Percentiles rank a stretch among this genome's conserved stretches.
Conservation (phyloP, 1,140 invertebrate species). For the Stenopsyche tienmushanensis region DNA sequence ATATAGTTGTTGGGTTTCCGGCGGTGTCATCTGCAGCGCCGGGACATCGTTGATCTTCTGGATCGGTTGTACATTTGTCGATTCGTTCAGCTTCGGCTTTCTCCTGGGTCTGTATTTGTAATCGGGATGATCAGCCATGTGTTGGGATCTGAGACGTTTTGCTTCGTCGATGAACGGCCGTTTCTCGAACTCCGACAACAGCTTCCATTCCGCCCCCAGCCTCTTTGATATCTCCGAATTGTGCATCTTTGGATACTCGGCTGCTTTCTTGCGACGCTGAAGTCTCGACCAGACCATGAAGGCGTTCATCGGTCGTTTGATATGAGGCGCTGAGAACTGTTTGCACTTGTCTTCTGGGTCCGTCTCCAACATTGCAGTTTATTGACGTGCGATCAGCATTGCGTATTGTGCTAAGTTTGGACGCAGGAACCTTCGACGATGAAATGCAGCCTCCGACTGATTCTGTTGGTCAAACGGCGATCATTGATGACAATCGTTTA, state of each 20-base stretch:
- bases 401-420: no score
- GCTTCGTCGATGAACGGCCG: constrained; percentile 84
- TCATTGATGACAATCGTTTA: constrained; percentile 35
- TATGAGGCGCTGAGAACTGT: constrained; percentile 50
- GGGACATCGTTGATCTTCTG: constrained; percentile 38
- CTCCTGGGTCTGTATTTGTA: constrained; percentile 72
- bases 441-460: not conserved
- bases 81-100: constrained; percentile 56
- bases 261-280: constrained; percentile 72
- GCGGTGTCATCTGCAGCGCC: not conserved
- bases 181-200: constrained; percentile 65
- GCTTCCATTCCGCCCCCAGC: constrained; percentile 71
- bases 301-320: constrained; percentile 69
- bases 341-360: constrained; percentile 3
- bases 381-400: not conserved
- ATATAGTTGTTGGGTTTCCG: no score
- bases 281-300: constrained; percentile 73
- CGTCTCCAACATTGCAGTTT: constrained; percentile 8
- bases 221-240: constrained; percentile 75
- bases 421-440: no score
- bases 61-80: constrained; percentile 48
- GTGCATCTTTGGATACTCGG: constrained; percentile 79
- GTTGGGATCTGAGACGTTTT: constrained; percentile 67
- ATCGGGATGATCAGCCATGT: constrained; percentile 75
- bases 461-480: not conserved